Evolutionary conservation across 2,797 vertebrate genomes (phyloP).

Genomic region (Setipinna tenuifilis): DNA sequence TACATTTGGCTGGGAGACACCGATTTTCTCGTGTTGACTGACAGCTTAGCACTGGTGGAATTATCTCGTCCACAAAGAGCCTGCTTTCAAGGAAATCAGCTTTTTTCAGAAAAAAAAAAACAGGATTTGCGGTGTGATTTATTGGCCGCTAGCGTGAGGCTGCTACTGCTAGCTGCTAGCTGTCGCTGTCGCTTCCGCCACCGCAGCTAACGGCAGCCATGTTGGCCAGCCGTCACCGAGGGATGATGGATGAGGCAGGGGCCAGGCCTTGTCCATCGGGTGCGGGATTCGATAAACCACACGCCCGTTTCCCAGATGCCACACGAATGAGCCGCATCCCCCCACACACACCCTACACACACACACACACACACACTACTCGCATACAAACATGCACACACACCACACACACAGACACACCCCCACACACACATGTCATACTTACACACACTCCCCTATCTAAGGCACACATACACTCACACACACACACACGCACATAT

Average conservation of each 20-base stretch:
- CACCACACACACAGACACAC: too few species aligned
- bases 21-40: slow-evolving; percentile 35
- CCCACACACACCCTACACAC: background rate
- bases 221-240: background rate
- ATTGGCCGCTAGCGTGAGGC: background rate
- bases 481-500: too few species aligned
- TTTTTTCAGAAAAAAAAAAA: background rate
- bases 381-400: too few species aligned
- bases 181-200: background rate
- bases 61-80: slow-evolving; percentile 18
- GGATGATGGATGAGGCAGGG: slow-evolving; percentile 9
- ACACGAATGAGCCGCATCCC: background rate
- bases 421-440: too few species aligned
- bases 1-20: slow-evolving; percentile 22
- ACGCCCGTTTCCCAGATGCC: slow-evolving; percentile 4
- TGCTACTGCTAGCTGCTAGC: background rate
- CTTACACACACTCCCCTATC: too few species aligned
- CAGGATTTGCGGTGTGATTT: slow-evolving; percentile 8
- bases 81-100: slow-evolving; percentile 45
- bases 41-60: slow-evolving; percentile 34
- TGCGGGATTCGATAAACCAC: background rate
- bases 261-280: background rate
- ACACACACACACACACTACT: too few species aligned
- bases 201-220: background rate
- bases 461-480: too few species aligned